Conservation (phyloP, 2,113 vertebrate species). For the Dromas ardeola region DNA sequence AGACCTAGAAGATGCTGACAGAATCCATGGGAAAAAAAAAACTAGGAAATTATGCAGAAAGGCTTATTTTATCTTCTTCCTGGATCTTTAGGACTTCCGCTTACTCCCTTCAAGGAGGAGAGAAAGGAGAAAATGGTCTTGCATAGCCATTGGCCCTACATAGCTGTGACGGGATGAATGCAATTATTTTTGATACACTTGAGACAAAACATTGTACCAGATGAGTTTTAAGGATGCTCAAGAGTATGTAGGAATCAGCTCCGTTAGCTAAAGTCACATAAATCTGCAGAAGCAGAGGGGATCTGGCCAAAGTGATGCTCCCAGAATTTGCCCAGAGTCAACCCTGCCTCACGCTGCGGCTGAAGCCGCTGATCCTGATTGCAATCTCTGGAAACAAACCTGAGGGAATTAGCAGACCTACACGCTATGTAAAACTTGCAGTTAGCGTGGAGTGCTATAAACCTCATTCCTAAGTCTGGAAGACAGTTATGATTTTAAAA, state of each 20-base stretch:
- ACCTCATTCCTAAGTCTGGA: neutral
- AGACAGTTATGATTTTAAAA: slow-evolving; percentile 21
- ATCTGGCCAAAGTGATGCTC: neutral
- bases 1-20: neutral
- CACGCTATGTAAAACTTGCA: neutral
- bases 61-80: neutral
- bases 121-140: neutral
- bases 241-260: neutral
- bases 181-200: neutral
- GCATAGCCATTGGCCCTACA: neutral
- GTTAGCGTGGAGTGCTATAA: neutral
- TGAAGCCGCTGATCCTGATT: neutral
- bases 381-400: neutral
- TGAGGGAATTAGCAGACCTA: neutral
- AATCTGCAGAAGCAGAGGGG: neutral
- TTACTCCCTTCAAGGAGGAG: neutral
- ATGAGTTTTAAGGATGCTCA: neutral
- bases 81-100: neutral
- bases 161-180: neutral
- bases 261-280: neutral
- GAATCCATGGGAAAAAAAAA: neutral
- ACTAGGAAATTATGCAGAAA: neutral
- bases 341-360: neutral
- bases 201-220: neutral
- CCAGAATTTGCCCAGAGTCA: neutral